These are phyloP conservation scores for Hyles euphorbiae DNA, from an alignment of 1,140 invertebrate species.

Conservation along the genomic window DNA sequence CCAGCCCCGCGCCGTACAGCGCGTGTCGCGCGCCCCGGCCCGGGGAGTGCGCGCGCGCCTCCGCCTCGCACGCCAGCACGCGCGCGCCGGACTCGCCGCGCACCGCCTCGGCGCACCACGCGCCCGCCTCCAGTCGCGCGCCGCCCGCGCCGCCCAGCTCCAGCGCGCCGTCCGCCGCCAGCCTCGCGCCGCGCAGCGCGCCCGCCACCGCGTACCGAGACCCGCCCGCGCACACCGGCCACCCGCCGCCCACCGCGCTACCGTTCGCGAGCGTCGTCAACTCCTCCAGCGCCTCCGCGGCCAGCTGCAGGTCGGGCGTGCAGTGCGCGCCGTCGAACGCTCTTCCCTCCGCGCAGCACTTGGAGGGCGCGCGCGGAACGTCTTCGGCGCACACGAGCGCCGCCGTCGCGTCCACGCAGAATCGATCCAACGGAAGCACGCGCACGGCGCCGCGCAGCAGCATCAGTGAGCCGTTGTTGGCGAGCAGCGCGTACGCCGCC, in stretches of 20 bases:
- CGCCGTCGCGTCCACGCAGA: constrained; percentile 77
- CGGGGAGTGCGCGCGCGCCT: constrained; percentile 69
- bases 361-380: constrained; percentile 29
- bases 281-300: constrained; percentile 76
- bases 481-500: constrained; percentile 67
- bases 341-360: constrained; percentile 51
- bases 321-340: constrained; percentile 58
- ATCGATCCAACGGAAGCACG: constrained; percentile 66
- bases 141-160: constrained; percentile 33
- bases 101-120: constrained; percentile 80
- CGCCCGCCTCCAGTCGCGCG: constrained; percentile 56
- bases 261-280: constrained; percentile 48
- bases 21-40: constrained; percentile 44
- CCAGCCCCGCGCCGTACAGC: constrained; percentile 84
- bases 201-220: constrained; percentile 58
- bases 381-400: constrained; percentile 76
- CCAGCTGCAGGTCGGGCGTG: constrained; percentile 78
- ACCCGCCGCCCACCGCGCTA: constrained; percentile 58
- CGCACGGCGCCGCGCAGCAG: constrained; percentile 55
- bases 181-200: constrained; percentile 62
- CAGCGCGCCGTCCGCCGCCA: constrained; percentile 71
- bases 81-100: constrained; percentile 56
- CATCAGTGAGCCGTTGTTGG: constrained; percentile 76
- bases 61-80: constrained; percentile 78
- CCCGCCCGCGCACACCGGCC: constrained; percentile 57